These are phyloP conservation scores for Miltochrista miniata DNA, from an alignment of 2,888 invertebrate genomes.

Conservation along the genomic window DNA sequence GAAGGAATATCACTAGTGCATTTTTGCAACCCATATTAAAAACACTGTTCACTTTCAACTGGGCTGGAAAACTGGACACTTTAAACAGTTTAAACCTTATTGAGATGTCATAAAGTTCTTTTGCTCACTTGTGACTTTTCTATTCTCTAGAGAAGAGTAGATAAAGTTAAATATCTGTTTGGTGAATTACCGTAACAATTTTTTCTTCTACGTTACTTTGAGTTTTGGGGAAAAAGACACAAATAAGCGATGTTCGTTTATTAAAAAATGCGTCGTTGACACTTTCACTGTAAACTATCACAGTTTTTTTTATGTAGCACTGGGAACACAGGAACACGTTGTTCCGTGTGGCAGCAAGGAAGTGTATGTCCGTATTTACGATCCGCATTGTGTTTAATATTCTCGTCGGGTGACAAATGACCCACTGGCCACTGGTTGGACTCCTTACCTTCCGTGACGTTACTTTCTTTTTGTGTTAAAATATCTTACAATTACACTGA, in stretches of 20 bases:
- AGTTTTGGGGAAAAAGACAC: no score
- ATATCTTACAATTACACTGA: no score
- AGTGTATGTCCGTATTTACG: slow-evolving; percentile 34
- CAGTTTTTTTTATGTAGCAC: slow-evolving; percentile 16
- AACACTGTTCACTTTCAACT: neutral
- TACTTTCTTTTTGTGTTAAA: slow-evolving; percentile 53
- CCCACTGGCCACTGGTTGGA: slow-evolving; percentile 59
- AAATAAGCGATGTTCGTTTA: no score
- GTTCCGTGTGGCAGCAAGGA: slow-evolving; percentile 40
- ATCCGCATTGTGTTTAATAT: slow-evolving; percentile 52
- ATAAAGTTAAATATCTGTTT: no score
- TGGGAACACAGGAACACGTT: slow-evolving; percentile 25
- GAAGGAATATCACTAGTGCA: slow-evolving; percentile 39
- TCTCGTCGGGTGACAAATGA: slow-evolving; percentile 52
- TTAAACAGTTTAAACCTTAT: neutral
- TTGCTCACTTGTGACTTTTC: no score
- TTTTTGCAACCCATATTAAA: slow-evolving; percentile 31
- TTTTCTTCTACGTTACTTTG: no score
- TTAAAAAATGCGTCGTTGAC: neutral
- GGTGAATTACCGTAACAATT: no score
- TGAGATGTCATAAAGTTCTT: neutral
- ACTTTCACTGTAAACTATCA: neutral
- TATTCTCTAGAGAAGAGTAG: no score
- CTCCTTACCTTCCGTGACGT: slow-evolving; percentile 58
- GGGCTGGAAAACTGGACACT: neutral